phyloP scores from a whole-genome alignment of 1,140 invertebrate species.

The Magallana gigas region DNA sequence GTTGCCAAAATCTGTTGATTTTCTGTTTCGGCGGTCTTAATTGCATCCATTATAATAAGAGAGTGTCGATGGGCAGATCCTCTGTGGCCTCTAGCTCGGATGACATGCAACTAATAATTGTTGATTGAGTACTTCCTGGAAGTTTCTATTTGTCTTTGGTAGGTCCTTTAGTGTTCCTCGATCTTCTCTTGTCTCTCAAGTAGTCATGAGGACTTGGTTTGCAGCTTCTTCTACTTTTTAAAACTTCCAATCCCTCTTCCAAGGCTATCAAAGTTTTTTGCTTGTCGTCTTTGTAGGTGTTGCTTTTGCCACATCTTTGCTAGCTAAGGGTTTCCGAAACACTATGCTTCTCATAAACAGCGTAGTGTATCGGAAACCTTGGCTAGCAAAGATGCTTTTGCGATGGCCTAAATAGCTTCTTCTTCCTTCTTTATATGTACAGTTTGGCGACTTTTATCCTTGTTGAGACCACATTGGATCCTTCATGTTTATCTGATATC shows the following conservation, averaged over 20 bases:
- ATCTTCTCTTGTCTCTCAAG: background rate
- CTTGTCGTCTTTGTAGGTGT: background rate
- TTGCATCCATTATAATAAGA: constrained; percentile 41
- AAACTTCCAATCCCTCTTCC: background rate
- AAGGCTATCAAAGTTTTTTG: background rate
- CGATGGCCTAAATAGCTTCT: too few species aligned
- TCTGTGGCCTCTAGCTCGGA: background rate
- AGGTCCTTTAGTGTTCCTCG: background rate
- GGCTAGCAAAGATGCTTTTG: too few species aligned
- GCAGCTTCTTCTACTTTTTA: background rate
- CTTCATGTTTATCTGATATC: background rate
- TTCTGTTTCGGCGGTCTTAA: constrained; percentile 41
- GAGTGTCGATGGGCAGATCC: constrained; percentile 41
- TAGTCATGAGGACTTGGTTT: background rate
- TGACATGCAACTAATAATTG: background rate
- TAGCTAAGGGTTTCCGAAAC: too few species aligned
- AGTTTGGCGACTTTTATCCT: background rate
- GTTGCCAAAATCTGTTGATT: constrained; percentile 47
- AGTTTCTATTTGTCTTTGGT: background rate
- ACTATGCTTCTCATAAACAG: too few species aligned
- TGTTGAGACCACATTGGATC: background rate
- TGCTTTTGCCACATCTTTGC: background rate
- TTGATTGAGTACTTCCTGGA: constrained; percentile 41
- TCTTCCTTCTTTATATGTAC: background rate
- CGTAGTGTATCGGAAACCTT: too few species aligned